Evolutionary conservation across 1,140 invertebrate species (phyloP), one percentile per base, ranked within the genome.

Genomic region (Euwallacea fornicatus): DNA sequence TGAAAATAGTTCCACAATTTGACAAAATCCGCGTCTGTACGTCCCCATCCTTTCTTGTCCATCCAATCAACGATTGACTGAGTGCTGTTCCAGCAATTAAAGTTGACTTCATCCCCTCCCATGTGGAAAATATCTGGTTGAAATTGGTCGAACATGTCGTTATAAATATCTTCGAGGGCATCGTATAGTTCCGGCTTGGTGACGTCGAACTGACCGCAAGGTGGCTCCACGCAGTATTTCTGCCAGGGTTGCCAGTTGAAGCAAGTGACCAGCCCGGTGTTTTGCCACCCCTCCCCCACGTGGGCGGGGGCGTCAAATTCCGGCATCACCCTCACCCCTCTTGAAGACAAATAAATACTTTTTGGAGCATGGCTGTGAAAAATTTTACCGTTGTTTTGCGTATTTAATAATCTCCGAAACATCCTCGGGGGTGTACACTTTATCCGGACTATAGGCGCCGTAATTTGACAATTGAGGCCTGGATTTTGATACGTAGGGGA

Each of bases 301-400:
- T 96, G 93, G 66, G 93, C 93, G 0, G 93, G 93, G 53, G 91
- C 92, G 80, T 95, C 93, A 73, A 95, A 92, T 83, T 96, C 93
- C 0, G 93, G 92, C 69, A 96, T 76, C 11, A 95, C 86, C 43
- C 90, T 85, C 11, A 96, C 86, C 0, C 93, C 93, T 21, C 91
- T 72, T 15, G 2, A 47, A 46, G 41, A 56, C 2, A 9, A n/a
- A 56, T 21, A 13, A 15, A 13, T 50, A 50, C 9, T 4, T 50
- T 50, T 6, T 61, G 21, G 21, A 4, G 16, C 7, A 11, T 21
- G 2, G 7, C 3, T 2, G 4, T 2, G 42, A 61, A 55, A 55
- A 8, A 33, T 47, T 33, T 53, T 46, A 72, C 71, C 65, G 68
- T 50, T 63, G 65, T n/a, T 86, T 82, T 0, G 86, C 93, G 78